These are phyloP conservation scores for Thunnus maccoyii DNA, from an alignment of 2,113 vertebrate genomes.

Conservation along the genomic window DNA sequence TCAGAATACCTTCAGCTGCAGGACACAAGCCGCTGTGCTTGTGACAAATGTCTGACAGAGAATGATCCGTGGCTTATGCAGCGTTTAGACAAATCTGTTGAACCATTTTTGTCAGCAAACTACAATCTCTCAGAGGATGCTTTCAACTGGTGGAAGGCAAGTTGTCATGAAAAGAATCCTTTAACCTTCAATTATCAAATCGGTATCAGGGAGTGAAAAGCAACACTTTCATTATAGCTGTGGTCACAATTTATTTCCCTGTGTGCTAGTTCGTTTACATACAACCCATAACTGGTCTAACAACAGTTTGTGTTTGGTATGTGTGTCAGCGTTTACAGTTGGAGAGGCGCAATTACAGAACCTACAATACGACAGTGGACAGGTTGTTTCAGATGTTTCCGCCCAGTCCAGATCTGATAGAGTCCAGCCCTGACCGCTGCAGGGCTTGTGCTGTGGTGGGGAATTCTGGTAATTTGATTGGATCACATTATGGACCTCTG, in stretches of 20 bases:
- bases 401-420: constrained; percentile 61
- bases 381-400: constrained; percentile 87
- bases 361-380: constrained; percentile 75
- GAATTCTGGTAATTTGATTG: constrained; percentile 90
- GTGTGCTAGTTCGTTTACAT: no score
- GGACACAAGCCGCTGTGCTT: not conserved
- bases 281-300: not conserved
- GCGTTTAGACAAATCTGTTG: not conserved
- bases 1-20: fast-evolving
- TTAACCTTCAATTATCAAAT: not conserved
- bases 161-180: not conserved
- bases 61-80: not conserved
- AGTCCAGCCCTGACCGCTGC: constrained; percentile 74
- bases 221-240: not conserved
- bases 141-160: constrained; percentile 67
- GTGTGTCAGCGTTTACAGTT: constrained; percentile 79
- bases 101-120: constrained; percentile 24
- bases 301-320: not conserved
- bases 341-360: constrained; percentile 67
- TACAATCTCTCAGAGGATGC: not conserved
- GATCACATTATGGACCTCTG: constrained; percentile 84
- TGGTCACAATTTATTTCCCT: no score
- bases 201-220: not conserved
- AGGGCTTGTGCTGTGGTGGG: constrained; percentile 90
- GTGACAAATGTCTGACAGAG: constrained; percentile 20